Base-by-base conservation (phyloP, 2,888 invertebrate species). In the Willowsia nigromaculata region DNA sequence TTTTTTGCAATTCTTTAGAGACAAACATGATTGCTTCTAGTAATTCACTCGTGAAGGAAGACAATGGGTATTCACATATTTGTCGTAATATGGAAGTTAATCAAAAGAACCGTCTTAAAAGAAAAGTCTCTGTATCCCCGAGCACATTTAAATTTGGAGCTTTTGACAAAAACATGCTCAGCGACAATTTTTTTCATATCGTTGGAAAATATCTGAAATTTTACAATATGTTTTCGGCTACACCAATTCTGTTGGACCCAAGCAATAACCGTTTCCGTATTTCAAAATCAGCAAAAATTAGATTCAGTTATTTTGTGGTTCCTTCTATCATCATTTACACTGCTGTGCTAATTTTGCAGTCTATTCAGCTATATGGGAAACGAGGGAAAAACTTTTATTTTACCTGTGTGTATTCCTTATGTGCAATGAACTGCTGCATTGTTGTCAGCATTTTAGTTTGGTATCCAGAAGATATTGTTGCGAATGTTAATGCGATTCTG, bases 381-480 rank as follows among this genome's bases (percentile, higher is more conserved):
- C 68, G 68, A 2, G 68, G 68, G 6, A 68, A 68, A 68, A 68
- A 68, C 68, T 68, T 68, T 68, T 68, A 68, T 18, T 68, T 68
- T 33, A 68, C 68, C 5, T 13, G 3, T 7, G 68, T 68, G 33
- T 68, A 68, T 33, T 68, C 68, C 18, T 15, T 68, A 18, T 68
- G 68, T 33, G 68, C 68, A n/a, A 4, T 13, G 18, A 68, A 33
- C 15, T 68, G 68, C 15, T 30, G 30, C 11, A n/a, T 68, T 68
- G 11, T 68, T 6, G 30, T 37, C 1, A 33, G 68, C 18, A 33
- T n/a, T 4, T n/a, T 68, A 6, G 11, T 68, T 15, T 33, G 7
- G 11, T 30, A 30, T 33, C 78, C 53, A 27, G 15, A 30, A 6
- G 50, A 22, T 13, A 15, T 53, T 2, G 78, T 80, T 13, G 18